A percentile compares a stretch with the other conserved stretches of the same genome.
These are phyloP conservation scores for Gobio occitaniae DNA, from an alignment of 2,797 vertebrate genomes.

Conservation along the genomic window DNA sequence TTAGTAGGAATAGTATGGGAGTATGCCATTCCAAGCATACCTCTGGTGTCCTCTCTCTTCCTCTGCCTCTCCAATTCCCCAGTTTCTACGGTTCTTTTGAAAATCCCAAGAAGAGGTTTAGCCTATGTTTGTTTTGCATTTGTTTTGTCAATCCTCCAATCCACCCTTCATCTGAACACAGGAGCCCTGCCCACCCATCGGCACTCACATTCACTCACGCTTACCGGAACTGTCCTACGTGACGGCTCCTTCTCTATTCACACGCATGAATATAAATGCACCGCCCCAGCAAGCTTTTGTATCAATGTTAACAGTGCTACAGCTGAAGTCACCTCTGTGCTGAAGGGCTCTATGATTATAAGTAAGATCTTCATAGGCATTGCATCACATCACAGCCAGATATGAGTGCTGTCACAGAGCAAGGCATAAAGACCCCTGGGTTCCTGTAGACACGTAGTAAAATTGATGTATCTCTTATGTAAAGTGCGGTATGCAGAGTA, in stretches of 20 bases:
- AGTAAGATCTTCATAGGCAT: constrained; percentile 58
- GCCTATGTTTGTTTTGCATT: constrained; percentile 25
- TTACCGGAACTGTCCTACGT: neutral
- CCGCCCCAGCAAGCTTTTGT: constrained; percentile 65
- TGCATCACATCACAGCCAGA: constrained; percentile 17
- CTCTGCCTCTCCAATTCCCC: neutral
- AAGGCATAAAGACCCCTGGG: constrained; percentile 48
- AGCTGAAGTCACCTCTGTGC: constrained; percentile 76
- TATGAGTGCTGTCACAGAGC: constrained; percentile 47
- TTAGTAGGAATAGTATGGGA: neutral
- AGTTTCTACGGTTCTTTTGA: neutral
- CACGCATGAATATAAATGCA: constrained; percentile 73
- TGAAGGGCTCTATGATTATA: constrained; percentile 74
- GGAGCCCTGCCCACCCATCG: constrained; percentile 1
- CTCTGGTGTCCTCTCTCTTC: neutral
- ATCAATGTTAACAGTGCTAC: constrained; percentile 69
- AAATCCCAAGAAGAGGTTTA: constrained; percentile 30
- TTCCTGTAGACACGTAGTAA: constrained; percentile 69
- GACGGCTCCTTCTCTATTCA: constrained; percentile 25
- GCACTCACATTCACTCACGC: constrained; percentile 11
- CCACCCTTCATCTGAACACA: neutral
- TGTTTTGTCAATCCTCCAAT: neutral
- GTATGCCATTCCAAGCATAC: neutral
- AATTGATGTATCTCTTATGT: constrained; percentile 81
- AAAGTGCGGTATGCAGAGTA: constrained; percentile 80